Conservation (phyloP, 2,888 invertebrate species). For the Eustalomyia histrio region DNA sequence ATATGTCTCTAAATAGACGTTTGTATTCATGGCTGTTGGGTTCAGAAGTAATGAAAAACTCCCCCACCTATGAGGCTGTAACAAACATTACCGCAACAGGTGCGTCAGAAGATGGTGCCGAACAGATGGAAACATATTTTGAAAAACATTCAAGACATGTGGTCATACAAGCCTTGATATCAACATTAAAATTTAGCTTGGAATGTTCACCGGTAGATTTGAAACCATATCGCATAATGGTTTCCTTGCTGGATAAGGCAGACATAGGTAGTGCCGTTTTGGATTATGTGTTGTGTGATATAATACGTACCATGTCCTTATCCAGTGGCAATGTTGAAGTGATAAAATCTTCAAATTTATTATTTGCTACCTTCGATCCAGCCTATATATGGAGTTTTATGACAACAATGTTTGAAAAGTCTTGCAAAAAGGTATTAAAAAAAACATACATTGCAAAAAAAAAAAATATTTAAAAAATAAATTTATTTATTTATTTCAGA, state of each 20-base stretch:
- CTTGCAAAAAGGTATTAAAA: constrained; percentile 78
- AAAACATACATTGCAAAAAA: too few relatives aligned
- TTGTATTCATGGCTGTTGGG: constrained; percentile 92
- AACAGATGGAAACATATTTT: constrained; percentile 81
- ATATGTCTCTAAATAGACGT: constrained; percentile 93
- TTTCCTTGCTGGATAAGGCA: constrained; percentile 91
- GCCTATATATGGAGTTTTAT: constrained; percentile 92
- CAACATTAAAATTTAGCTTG: constrained; percentile 81
- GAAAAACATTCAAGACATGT: constrained; percentile 85
- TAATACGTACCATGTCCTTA: constrained; percentile 84
- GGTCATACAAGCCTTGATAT: constrained; percentile 83
- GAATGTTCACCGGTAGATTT: constrained; percentile 83
- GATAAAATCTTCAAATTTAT: constrained; percentile 89
- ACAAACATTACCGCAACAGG: constrained; percentile 57
- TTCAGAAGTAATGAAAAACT: constrained; percentile 82
- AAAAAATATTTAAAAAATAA: neutral
- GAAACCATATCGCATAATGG: constrained; percentile 88
- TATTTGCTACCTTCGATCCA: constrained; percentile 91
- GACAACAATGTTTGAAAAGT: constrained; percentile 83
- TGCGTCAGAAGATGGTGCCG: constrained; percentile 39
- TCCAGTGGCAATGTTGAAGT: constrained; percentile 84
- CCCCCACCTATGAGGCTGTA: constrained; percentile 73
- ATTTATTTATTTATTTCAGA: constrained; percentile 43
- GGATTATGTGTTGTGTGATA: constrained; percentile 88
- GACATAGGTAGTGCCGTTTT: constrained; percentile 90